Percentiles rank a stretch among this genome's conserved stretches.
These are phyloP conservation scores for Nestor notabilis DNA, from an alignment of 2,113 vertebrate species.

Conservation along the genomic window DNA sequence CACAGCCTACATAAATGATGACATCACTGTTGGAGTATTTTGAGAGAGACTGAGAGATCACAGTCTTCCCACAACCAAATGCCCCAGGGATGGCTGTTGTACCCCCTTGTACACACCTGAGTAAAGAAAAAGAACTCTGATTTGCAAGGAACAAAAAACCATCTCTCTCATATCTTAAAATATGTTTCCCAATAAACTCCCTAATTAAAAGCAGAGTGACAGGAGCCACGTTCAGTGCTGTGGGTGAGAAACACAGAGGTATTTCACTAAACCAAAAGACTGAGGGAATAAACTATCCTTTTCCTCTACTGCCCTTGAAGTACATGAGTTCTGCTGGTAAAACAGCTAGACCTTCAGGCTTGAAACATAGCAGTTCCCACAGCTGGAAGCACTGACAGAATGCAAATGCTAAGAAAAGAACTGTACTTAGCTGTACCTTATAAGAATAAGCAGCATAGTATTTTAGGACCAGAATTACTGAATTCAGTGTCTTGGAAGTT, in stretches of 20 bases:
- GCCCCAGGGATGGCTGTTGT: slow-evolving; percentile 97
- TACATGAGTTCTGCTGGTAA: not conserved
- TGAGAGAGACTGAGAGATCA: slow-evolving; percentile 97
- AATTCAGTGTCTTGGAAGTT: not conserved
- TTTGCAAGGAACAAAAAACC: not conserved
- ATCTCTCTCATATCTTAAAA: not conserved
- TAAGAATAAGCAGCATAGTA: not conserved
- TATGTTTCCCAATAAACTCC: not conserved
- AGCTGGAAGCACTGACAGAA: not conserved
- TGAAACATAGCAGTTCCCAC: not conserved
- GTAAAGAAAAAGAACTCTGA: slow-evolving; percentile 29
- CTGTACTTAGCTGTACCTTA: not conserved
- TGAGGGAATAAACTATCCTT: not conserved
- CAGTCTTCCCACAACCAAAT: slow-evolving; percentile 97
- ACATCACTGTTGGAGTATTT: slow-evolving; percentile 99
- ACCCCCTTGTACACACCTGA: slow-evolving; percentile 96
- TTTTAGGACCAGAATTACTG: not conserved
- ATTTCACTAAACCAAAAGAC: not conserved
- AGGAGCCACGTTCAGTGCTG: not conserved
- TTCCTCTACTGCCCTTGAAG: not conserved
- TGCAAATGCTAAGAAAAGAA: not conserved
- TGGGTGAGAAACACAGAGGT: not conserved
- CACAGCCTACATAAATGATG: slow-evolving; percentile 96
- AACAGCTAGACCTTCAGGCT: not conserved
- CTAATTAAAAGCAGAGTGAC: not conserved